Percentiles rank a stretch among this genome's conserved stretches.
phyloP scores from a whole-genome alignment of 2,888 invertebrate genomes.

The Idaea aversata region DNA sequence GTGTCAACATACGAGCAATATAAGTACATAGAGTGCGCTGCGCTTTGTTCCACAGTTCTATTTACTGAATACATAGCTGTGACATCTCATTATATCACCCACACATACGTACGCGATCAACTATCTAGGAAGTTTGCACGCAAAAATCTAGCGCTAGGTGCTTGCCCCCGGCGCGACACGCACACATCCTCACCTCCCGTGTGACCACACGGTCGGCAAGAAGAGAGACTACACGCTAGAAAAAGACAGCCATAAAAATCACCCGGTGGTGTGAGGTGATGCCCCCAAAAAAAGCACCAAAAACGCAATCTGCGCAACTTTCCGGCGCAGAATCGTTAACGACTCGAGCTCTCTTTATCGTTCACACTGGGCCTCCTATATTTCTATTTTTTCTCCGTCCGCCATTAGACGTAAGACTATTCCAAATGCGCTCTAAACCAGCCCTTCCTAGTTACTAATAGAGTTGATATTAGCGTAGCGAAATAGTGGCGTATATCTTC shows the following conservation, averaged over 20 bases:
- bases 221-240: conserved; percentile 70
- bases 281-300: conserved; percentile 82
- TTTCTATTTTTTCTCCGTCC: conserved; percentile 78
- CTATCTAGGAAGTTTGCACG: conserved; percentile 76
- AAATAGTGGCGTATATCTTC: conserved; percentile 52
- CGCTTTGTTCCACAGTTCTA: conserved; percentile 69
- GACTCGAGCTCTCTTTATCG: conserved; percentile 80
- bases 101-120: conserved; percentile 53
- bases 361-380: conserved; percentile 78
- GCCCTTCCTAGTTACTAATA: conserved; percentile 20
- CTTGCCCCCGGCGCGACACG: conserved; percentile 57
- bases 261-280: conserved; percentile 76
- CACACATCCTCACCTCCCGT: conserved; percentile 34
- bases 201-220: conserved; percentile 47
- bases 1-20: conserved; percentile 53
- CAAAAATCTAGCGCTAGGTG: conserved; percentile 78
- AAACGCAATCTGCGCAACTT: conserved; percentile 82
- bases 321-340: conserved; percentile 82
- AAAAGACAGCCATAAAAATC: conserved; percentile 78
- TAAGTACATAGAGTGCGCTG: conserved; percentile 12
- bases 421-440: conserved; percentile 33
- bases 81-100: conserved; percentile 74
- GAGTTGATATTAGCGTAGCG: conserved; percentile 30
- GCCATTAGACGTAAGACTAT: conserved; percentile 73
- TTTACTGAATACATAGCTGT: conserved; percentile 66